Base-by-base conservation (phyloP, 2,888 invertebrate genomes). In the Cataglyphis albicans region DNA sequence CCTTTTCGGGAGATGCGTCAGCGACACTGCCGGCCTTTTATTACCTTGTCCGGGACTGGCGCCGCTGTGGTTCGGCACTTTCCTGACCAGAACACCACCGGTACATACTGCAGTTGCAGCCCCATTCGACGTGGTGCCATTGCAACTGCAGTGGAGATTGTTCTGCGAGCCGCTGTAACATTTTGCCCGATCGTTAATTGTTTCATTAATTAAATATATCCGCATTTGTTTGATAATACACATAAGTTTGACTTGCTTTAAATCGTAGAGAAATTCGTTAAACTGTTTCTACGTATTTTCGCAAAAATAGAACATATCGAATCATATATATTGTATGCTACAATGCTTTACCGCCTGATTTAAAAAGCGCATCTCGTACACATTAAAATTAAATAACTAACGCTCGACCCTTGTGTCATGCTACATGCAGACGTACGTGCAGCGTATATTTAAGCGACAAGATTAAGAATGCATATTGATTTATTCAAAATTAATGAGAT, bases 1-100 rank as follows among this genome's bases (percentile, higher is more conserved):
- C 86, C 98, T 96, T 93, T 97, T 97, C 0, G 98, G 98, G 86
- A 98, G 95, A 94, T 98, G 98, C 83, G 98, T 97, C 87, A 98
- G 95, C 70, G 97, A 95, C 52, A 97, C 97, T 95, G 96, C 97
- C 2, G 97, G 97, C 92, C 96, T 97, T 94, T 97, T 97, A 91
- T 96, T 96, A 59, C 95, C 95, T 92, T 96, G 93, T 2, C 93
- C 93, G 1, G 93, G 92, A 75, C 93, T 97, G 29, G 97, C 96
- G 87, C 96, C 96, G 83, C 96, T 96, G 87, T 94, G 93, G 93
- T 97, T 98, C 84, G 97, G 97, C 74, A 97, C 96, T 95, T 97
- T 97, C 21, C 97, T 96, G 12, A 96, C 96, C 87, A 97, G 95
- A 88, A 96, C 95, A 41, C 96, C 95, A 61, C 95, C 94, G 83